Conservation (phyloP, 2,888 invertebrate genomes). For the Brenthis ino region DNA sequence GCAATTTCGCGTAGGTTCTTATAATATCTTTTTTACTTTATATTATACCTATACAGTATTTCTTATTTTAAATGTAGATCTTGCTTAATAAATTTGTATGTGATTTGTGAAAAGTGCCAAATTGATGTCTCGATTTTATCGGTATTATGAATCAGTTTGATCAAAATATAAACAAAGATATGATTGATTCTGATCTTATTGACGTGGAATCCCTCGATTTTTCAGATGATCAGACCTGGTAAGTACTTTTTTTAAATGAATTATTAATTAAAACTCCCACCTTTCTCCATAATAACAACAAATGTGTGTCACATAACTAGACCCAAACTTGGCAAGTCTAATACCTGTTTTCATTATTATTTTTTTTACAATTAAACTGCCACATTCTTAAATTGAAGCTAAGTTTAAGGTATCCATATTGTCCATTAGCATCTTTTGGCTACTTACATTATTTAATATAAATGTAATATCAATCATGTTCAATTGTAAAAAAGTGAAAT, state of each 20-base stretch:
- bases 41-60: slow-evolving; percentile 68
- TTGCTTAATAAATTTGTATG: slow-evolving; percentile 65
- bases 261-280: slow-evolving; percentile 5
- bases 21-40: slow-evolving; percentile 62
- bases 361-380: neutral
- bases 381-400: neutral
- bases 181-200: slow-evolving; percentile 80
- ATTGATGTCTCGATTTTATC: slow-evolving; percentile 71
- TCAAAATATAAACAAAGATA: slow-evolving; percentile 82
- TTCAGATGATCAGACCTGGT: slow-evolving; percentile 84
- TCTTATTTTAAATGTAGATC: slow-evolving; percentile 67
- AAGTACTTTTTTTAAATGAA: slow-evolving; percentile 47
- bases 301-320: slow-evolving; percentile 19
- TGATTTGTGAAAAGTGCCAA: slow-evolving; percentile 76
- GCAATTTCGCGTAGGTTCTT: slow-evolving; percentile 70
- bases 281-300: slow-evolving; percentile 8
- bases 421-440: neutral
- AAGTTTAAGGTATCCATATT: neutral
- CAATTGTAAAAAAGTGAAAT: neutral
- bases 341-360: slow-evolving; percentile 23
- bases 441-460: neutral
- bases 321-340: slow-evolving; percentile 19
- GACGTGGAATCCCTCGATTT: slow-evolving; percentile 81
- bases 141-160: slow-evolving; percentile 75
- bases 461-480: neutral